These are phyloP conservation scores for Pogonognathellus flavescens DNA, from an alignment of 1,140 invertebrate genomes.

Conservation along the genomic window DNA sequence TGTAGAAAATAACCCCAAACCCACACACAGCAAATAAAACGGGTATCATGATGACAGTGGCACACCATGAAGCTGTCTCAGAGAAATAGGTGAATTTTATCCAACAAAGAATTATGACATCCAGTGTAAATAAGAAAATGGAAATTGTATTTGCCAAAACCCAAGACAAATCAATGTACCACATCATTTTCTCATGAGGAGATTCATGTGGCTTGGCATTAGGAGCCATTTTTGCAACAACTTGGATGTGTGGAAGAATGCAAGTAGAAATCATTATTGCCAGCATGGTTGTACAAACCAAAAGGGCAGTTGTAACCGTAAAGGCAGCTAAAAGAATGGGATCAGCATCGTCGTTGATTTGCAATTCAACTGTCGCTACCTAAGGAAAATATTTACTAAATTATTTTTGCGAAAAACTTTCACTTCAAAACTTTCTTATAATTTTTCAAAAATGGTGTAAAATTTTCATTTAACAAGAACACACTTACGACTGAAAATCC, in stretches of 20 bases:
- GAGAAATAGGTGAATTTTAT: slow-evolving; percentile 67
- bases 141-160: slow-evolving; percentile 64
- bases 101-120: slow-evolving; percentile 65
- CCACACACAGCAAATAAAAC: slow-evolving; percentile 61
- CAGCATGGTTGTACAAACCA: slow-evolving; percentile 66
- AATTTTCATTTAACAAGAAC: neutral
- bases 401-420: neutral
- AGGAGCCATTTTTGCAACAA: slow-evolving; percentile 60
- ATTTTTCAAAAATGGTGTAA: too few species aligned
- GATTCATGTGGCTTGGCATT: slow-evolving; percentile 55
- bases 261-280: slow-evolving; percentile 65
- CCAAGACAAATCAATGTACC: slow-evolving; percentile 65
- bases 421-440: too few species aligned
- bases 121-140: slow-evolving; percentile 66
- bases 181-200: slow-evolving; percentile 62
- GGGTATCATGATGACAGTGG: slow-evolving; percentile 53
- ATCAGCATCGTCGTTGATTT: slow-evolving; percentile 67
- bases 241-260: slow-evolving; percentile 65
- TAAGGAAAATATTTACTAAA: slow-evolving; percentile 15
- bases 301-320: slow-evolving; percentile 63
- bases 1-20: slow-evolving; percentile 65
- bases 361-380: slow-evolving; percentile 66
- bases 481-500: slow-evolving; percentile 66
- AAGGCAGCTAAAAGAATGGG: slow-evolving; percentile 63
- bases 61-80: slow-evolving; percentile 59